Conservation (phyloP, 2,113 vertebrate genomes). For the Sminthopsis crassicaudata region DNA sequence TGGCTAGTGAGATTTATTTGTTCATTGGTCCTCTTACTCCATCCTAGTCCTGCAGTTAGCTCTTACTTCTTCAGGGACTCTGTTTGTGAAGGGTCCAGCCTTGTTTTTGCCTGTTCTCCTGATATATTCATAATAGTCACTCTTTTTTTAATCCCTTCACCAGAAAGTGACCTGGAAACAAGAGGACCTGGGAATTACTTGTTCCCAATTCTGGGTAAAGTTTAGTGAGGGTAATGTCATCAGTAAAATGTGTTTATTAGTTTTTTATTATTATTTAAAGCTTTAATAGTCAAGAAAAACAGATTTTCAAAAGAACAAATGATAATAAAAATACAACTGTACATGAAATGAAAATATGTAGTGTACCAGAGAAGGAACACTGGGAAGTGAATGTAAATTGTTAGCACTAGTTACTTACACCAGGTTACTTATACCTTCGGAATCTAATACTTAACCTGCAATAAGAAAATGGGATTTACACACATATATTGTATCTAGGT, state of each 20-base stretch:
- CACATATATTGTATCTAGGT: too few relatives aligned
- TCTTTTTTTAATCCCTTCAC: not conserved
- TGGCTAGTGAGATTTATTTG: too few relatives aligned
- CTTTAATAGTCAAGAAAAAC: not conserved
- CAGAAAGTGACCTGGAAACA: not conserved
- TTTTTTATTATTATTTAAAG: not conserved
- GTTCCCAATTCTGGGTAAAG: not conserved
- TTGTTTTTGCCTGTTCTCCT: not conserved
- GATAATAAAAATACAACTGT: not conserved
- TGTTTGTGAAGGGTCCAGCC: not conserved
- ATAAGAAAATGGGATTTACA: too few relatives aligned
- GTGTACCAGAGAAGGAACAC: too few relatives aligned
- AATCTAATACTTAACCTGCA: too few relatives aligned
- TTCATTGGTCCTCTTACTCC: not conserved
- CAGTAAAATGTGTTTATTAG: not conserved
- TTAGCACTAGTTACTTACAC: too few relatives aligned
- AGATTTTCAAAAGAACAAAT: not conserved
- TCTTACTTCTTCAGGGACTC: not conserved
- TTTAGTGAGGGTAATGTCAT: not conserved
- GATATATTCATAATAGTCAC: not conserved
- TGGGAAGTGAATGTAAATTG: too few relatives aligned
- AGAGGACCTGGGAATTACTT: not conserved
- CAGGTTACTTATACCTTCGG: too few relatives aligned
- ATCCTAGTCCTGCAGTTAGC: not conserved
- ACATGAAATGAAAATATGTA: not conserved